Percentiles rank a stretch among this genome's conserved stretches.
Conservation (phyloP, 2,888 invertebrate species). For the Alloplasta piceator region DNA sequence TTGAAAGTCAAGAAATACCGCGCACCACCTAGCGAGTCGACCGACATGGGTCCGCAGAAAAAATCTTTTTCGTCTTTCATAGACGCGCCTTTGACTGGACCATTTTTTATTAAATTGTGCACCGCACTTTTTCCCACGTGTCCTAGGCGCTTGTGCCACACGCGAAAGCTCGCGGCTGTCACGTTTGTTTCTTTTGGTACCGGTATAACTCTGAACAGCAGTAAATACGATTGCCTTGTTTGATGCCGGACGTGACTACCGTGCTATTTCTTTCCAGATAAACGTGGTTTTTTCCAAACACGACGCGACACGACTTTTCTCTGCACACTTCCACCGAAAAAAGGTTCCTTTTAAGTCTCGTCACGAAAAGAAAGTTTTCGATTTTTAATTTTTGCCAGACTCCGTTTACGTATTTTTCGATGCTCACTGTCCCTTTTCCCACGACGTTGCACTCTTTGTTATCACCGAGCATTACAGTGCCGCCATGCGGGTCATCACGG, state of each 20-base stretch:
- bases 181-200: constrained; percentile 5
- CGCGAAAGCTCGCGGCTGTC: too few species aligned
- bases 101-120: constrained; percentile 38
- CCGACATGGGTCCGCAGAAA: constrained; percentile 64
- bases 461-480: constrained; percentile 45
- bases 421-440: constrained; percentile 55
- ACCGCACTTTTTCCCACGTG: constrained; percentile 27
- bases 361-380: constrained; percentile 17
- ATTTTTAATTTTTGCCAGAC: neutral
- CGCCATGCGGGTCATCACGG: constrained; percentile 46
- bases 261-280: constrained; percentile 48
- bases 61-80: constrained; percentile 2
- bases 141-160: too few species aligned
- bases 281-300: constrained; percentile 63
- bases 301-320: constrained; percentile 58
- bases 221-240: constrained; percentile 22
- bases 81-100: constrained; percentile 28
- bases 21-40: constrained; percentile 66
- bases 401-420: constrained; percentile 1
- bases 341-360: constrained; percentile 44
- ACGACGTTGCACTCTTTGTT: constrained; percentile 52
- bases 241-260: constrained; percentile 40
- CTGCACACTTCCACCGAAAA: constrained; percentile 62
- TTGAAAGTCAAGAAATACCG: constrained; percentile 68
- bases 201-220: constrained; percentile 32